Evolutionary conservation across 2,797 vertebrate genomes (phyloP).

Genomic region (Carapus acus): DNA sequence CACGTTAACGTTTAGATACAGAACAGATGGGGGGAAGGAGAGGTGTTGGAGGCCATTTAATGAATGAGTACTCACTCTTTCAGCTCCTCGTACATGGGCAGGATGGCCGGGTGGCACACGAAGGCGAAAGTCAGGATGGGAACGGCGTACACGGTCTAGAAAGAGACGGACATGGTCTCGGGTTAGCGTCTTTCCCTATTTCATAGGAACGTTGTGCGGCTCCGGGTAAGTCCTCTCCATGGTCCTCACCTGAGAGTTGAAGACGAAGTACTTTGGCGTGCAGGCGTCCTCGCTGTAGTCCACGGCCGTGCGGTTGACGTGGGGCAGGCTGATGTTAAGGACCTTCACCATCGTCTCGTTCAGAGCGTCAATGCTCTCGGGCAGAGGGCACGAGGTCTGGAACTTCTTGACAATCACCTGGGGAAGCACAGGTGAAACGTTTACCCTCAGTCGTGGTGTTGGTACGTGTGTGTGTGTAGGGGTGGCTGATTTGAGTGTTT

Average conservation of each 20-base stretch:
- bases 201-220: not conserved
- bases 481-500: too few relatives aligned
- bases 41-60: not conserved
- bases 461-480: too few relatives aligned
- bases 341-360: conserved; percentile 59
- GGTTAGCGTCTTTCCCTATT: too few relatives aligned
- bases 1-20: conserved; percentile 4
- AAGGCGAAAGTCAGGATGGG: conserved; percentile 97
- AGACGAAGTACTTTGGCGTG: conserved; percentile 87
- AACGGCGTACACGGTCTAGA: conserved; percentile 92
- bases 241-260: conserved; percentile 85
- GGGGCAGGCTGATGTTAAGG: conserved; percentile 60
- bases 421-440: conserved; percentile 13
- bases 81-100: conserved; percentile 97
- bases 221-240: not conserved
- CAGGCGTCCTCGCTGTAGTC: conserved; percentile 69
- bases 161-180: conserved; percentile 16
- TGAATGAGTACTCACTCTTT: conserved; percentile 77
- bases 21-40: not conserved
- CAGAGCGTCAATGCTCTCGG: conserved; percentile 34
- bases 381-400: conserved; percentile 82
- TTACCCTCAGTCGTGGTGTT: too few relatives aligned
- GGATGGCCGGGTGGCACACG: conserved; percentile 93
- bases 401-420: conserved; percentile 98
- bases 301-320: conserved; percentile 41